Evolutionary conservation across 2,113 vertebrate genomes (phyloP), one percentile per base, ranked within the genome.

Genomic region (Bubo bubo): DNA sequence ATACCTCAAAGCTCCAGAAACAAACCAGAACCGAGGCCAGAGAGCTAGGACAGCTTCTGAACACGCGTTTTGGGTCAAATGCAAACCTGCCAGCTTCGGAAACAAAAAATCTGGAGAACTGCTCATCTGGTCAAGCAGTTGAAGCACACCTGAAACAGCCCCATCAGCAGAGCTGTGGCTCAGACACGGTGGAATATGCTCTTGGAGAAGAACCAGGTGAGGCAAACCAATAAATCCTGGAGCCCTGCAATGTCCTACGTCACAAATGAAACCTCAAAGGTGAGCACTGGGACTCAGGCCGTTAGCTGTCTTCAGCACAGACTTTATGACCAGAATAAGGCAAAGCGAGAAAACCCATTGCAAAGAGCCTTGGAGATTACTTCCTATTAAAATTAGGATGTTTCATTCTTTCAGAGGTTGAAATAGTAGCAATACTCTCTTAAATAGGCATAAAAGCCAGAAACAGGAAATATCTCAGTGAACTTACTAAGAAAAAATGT

Each of bases 1-100:
- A 39, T 45, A 28, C 39, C 27, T 50, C 39, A 10, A 37, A 45
- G n/a, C 23, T 79, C 50, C 32, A 50, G 27, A 91, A 76, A 63
- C 3, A 0, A 37, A 68, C 16, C 58, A 43, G 30, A 71, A 56
- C 23, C 0, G 3, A 34, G 21, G 10, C 15, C 0, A 1, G 37
- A 37, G 55, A 71, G 74, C 39, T 49, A 27, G 28, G 18, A 30
- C 22, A 55, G 45, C 60, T 63, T 52, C 72, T n/a, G 37, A 74
- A 32, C 56, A 21, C 49, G 8, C 0, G 0, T 39, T 34, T 53
- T 5, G 15, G 72, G 26, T 58, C 26, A 74, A 53, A 63, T 1
- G 30, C 58, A 53, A 84, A 41, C 41, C 49, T 35, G 64, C 17
- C 50, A 20, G 10, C 50, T 91, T 34, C 3, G 15, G 50, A 72